Evolutionary conservation across 2,113 vertebrate genomes (phyloP).

Genomic region (Centropus bengalensis): DNA sequence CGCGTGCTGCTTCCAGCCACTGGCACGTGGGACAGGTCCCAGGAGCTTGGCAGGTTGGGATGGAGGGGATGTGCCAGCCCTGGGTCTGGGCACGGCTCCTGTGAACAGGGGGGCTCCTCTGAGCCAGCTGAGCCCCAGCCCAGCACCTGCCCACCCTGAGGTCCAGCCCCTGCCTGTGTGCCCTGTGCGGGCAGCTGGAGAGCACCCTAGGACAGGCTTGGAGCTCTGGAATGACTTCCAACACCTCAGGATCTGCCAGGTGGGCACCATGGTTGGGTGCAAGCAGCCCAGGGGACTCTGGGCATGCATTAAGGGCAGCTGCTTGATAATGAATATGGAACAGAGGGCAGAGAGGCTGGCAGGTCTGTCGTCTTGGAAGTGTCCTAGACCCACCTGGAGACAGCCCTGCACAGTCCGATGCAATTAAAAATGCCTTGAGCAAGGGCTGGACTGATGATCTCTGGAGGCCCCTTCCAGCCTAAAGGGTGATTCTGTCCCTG

Average conservation of each 20-base stretch:
- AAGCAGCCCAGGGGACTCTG: neutral
- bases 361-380: no score
- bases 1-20: no score
- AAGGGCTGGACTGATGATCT: no score
- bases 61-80: neutral
- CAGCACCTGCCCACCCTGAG: accelerated
- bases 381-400: no score
- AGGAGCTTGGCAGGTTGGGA: neutral
- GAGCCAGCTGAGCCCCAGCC: neutral
- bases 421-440: no score
- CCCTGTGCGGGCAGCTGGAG: neutral
- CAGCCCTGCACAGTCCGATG: no score
- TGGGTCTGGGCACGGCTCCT: accelerated
- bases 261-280: neutral
- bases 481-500: no score
- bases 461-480: no score
- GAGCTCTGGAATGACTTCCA: neutral
- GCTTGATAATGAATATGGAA: no score
- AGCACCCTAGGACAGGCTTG: neutral
- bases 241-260: no score
- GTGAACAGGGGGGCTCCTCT: neutral
- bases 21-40: no score
- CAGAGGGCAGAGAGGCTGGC: no score
- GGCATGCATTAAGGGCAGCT: neutral
- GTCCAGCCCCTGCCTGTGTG: neutral